phyloP scores from a whole-genome alignment of 1,140 invertebrate species.

The Zaprionus africanus region DNA sequence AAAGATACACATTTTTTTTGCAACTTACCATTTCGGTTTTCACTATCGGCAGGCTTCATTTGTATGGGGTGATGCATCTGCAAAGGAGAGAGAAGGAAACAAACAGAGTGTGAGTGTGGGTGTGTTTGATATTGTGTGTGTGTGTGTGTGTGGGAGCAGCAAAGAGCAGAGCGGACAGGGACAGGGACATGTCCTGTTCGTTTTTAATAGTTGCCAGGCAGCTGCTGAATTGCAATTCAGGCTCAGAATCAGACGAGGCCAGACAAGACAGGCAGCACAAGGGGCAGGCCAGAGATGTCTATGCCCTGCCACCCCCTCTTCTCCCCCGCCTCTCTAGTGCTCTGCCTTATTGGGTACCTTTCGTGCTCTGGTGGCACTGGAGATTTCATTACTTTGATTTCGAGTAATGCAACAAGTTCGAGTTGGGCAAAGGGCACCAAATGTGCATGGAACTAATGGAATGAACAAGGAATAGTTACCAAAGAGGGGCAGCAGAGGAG shows the following conservation, averaged over 20 bases:
- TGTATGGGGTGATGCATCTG: constrained; percentile 99
- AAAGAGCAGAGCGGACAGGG: constrained; percentile 33
- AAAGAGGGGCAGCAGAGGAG: not conserved
- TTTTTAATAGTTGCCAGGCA: constrained; percentile 45
- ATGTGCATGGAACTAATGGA: constrained; percentile 64
- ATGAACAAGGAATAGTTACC: constrained; percentile 35
- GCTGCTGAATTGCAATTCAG: constrained; percentile 40
- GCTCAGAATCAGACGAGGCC: not conserved
- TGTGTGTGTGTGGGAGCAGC: constrained; percentile 12
- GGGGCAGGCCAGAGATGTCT: constrained; percentile 8
- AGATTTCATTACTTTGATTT: constrained; percentile 60
- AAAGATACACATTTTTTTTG: constrained; percentile 1
- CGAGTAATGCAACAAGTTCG: constrained; percentile 42
- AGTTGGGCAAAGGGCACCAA: constrained; percentile 43
- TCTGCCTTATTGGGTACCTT: constrained; percentile 11
- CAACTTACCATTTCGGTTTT: constrained; percentile 98
- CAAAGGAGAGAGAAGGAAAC: constrained; percentile 84
- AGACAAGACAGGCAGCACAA: not conserved
- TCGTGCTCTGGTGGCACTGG: constrained; percentile 12
- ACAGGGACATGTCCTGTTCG: constrained; percentile 10
- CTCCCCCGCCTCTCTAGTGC: not conserved
- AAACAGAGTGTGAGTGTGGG: constrained; percentile 9
- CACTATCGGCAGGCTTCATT: constrained; percentile 99
- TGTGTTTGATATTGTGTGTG: not conserved
- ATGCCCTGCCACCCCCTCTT: not conserved